Evolutionary conservation across 2,113 vertebrate genomes (phyloP).

Genomic region (Nothoprocta perdicaria): DNA sequence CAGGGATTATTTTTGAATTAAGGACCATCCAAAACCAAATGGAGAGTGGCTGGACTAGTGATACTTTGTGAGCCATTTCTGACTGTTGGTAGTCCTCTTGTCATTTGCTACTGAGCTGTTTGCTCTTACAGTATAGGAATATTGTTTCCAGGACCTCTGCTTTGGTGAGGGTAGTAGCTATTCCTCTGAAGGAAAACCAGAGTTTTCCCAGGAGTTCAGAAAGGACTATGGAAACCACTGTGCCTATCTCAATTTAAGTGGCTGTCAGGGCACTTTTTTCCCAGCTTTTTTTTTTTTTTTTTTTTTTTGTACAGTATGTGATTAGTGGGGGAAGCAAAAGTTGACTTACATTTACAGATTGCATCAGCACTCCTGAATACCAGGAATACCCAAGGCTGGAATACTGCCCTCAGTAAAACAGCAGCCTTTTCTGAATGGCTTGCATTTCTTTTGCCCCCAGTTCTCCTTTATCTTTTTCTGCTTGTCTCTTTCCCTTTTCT

Average conservation of each 20-base stretch:
- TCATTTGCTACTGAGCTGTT: slow-evolving; percentile 17
- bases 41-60: not conserved
- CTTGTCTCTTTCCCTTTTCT: slow-evolving; percentile 28
- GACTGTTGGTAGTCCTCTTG: not conserved
- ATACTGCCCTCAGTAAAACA: not conserved
- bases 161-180: not conserved
- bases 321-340: not conserved
- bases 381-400: slow-evolving; percentile 33
- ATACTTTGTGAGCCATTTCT: slow-evolving; percentile 20
- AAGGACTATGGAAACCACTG: not conserved
- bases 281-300: slow-evolving; percentile 24
- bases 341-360: slow-evolving; percentile 18
- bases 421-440: slow-evolving; percentile 36
- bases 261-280: not conserved
- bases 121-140: not conserved
- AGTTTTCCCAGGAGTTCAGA: not conserved
- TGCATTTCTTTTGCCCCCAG: slow-evolving; percentile 26
- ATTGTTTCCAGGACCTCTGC: not conserved
- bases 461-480: slow-evolving; percentile 40
- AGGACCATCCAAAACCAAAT: slow-evolving; percentile 2
- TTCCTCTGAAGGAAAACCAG: not conserved
- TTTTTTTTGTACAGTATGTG: slow-evolving; percentile 18
- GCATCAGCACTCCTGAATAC: slow-evolving; percentile 31
- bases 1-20: not conserved
- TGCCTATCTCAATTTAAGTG: not conserved